These are phyloP conservation scores for Dallia pectoralis DNA, from an alignment of 2,797 vertebrate species.

Conservation along the genomic window DNA sequence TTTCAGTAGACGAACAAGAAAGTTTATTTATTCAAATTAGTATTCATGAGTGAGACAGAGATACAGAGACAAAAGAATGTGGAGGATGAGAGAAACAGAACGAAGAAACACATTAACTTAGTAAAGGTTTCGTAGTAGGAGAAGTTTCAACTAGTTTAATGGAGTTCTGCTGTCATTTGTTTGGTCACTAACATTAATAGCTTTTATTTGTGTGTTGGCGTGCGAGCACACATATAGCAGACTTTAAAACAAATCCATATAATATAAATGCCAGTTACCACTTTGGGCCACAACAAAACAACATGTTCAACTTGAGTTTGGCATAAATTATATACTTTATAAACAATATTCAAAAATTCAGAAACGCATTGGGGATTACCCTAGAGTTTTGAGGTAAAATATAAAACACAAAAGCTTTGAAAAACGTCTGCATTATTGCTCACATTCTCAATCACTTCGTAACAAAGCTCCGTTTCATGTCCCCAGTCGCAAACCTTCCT, in stretches of 20 bases:
- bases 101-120: slow-evolving; percentile 25
- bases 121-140: slow-evolving; percentile 21
- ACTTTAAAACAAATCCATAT: too few species aligned
- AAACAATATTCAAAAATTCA: neutral
- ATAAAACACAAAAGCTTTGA: neutral
- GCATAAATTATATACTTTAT: neutral
- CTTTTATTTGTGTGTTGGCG: slow-evolving; percentile 17
- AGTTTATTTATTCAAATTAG: neutral
- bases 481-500: neutral
- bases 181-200: slow-evolving; percentile 32
- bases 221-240: too few species aligned
- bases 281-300: neutral
- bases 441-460: neutral
- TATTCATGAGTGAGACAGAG: slow-evolving; percentile 19
- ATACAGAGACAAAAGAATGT: slow-evolving; percentile 45
- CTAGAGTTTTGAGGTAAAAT: neutral
- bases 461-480: neutral
- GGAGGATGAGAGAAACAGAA: slow-evolving; percentile 35
- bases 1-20: neutral
- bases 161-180: slow-evolving; percentile 44
- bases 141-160: slow-evolving; percentile 36
- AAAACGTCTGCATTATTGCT: neutral
- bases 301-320: neutral
- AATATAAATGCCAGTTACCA: too few species aligned
- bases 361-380: neutral